These are phyloP conservation scores for Sphaerophoria rueppellii DNA, from an alignment of 2,888 invertebrate genomes.

Conservation along the genomic window DNA sequence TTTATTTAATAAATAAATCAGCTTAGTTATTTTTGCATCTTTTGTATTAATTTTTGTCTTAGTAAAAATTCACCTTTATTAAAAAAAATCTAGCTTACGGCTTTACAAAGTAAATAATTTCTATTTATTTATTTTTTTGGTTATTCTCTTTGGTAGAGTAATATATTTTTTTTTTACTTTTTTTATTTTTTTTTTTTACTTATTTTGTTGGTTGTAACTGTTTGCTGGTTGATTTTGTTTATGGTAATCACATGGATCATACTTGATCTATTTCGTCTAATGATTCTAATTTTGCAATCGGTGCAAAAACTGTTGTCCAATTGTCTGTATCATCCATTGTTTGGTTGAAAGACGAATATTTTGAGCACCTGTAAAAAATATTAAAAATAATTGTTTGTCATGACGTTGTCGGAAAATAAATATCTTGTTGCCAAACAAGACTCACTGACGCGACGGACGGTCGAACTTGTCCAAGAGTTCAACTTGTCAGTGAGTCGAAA, in stretches of 20 bases:
- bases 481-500: no score
- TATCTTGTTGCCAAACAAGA: no score
- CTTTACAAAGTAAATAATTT: conserved; percentile 60
- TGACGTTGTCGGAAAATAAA: no score
- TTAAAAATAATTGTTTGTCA: neutral
- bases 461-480: no score
- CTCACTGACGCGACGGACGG: no score
- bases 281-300: conserved; percentile 86
- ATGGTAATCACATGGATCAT: conserved; percentile 76
- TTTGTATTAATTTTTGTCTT: conserved; percentile 38
- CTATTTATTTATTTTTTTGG: conserved; percentile 44
- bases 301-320: conserved; percentile 82
- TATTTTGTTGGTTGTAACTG: conserved; percentile 61
- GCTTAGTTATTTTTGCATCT: conserved; percentile 47
- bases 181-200: conserved; percentile 32
- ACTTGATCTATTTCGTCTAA: conserved; percentile 85
- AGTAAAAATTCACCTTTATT: conserved; percentile 59
- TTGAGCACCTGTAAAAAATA: conserved; percentile 75
- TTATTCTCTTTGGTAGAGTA: conserved; percentile 37
- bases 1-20: conserved; percentile 31
- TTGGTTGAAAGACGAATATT: conserved; percentile 78
- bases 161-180: conserved; percentile 9
- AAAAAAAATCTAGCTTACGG: conserved; percentile 64
- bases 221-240: conserved; percentile 61
- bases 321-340: conserved; percentile 77